Conservation (phyloP, 2,797 vertebrate genomes). For the Pteropus rufus region DNA sequence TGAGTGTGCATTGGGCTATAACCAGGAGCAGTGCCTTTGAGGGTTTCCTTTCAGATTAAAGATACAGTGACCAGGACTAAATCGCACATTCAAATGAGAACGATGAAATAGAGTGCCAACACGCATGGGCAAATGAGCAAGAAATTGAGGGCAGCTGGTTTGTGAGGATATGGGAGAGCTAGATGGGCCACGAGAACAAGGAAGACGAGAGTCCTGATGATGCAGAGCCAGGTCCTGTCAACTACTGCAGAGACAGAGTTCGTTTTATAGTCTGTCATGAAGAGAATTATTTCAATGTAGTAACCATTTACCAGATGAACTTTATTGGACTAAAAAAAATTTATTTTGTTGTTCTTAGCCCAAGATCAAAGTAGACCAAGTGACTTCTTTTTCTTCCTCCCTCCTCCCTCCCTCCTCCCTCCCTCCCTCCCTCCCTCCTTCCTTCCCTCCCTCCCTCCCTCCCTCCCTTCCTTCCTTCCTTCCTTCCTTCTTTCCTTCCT, state of each 20-base stretch:
- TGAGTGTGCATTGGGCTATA: not conserved
- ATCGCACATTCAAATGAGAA: no score
- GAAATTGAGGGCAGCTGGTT: not conserved
- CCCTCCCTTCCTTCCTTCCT: no score
- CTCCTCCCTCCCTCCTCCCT: not conserved
- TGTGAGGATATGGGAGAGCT: not conserved
- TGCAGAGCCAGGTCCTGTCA: not conserved
- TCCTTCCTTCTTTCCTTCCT: no score
- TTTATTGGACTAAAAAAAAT: not conserved
- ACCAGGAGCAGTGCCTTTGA: not conserved
- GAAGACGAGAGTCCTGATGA: not conserved
- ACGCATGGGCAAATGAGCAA: not conserved
- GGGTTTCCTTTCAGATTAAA: not conserved
- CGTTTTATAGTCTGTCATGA: not conserved
- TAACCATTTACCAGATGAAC: not conserved
- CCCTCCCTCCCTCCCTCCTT: not conserved
- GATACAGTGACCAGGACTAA: not conserved
- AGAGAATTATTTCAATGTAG: not conserved
- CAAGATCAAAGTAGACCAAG: not conserved
- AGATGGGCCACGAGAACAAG: not conserved
- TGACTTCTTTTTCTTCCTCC: not conserved
- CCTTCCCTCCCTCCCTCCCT: no score
- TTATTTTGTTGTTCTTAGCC: not conserved
- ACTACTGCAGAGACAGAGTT: not conserved
- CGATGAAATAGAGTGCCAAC: fast-evolving